Evolutionary conservation across 2,797 vertebrate species (phyloP).

Genomic region (Bradypodion pumilum): DNA sequence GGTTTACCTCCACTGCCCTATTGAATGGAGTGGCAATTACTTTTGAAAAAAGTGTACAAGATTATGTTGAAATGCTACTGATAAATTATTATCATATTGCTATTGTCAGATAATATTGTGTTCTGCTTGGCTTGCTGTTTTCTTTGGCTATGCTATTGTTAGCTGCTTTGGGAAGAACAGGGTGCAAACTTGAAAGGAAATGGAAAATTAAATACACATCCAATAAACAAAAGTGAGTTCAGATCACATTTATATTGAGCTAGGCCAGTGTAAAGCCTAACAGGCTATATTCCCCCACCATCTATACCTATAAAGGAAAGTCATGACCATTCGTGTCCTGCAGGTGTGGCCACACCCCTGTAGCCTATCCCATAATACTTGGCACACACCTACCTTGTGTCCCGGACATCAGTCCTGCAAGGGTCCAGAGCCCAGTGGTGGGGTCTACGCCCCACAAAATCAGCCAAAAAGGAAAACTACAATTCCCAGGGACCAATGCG

Average conservation of each 20-base stretch:
- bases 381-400: too few species aligned
- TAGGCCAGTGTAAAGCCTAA: background rate
- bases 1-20: too few species aligned
- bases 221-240: constrained; percentile 46
- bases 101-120: background rate
- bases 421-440: too few species aligned
- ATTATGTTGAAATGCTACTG: background rate
- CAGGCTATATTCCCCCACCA: background rate
- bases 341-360: too few species aligned
- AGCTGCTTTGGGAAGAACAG: background rate
- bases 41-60: background rate
- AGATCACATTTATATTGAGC: constrained; percentile 31
- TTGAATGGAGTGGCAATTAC: background rate
- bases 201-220: constrained; percentile 40
- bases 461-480: too few species aligned
- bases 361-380: too few species aligned
- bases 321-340: too few species aligned
- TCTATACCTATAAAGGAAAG: too few species aligned
- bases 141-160: background rate
- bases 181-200: background rate
- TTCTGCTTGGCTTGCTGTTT: constrained; percentile 1
- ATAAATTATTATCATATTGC: background rate
- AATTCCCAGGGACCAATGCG: too few species aligned
- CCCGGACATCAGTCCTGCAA: too few species aligned
- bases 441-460: too few species aligned